A percentile compares a stretch with the other conserved stretches of the same genome.
Conservation (phyloP, 2,113 vertebrate species). For the Cepphus grylle region DNA sequence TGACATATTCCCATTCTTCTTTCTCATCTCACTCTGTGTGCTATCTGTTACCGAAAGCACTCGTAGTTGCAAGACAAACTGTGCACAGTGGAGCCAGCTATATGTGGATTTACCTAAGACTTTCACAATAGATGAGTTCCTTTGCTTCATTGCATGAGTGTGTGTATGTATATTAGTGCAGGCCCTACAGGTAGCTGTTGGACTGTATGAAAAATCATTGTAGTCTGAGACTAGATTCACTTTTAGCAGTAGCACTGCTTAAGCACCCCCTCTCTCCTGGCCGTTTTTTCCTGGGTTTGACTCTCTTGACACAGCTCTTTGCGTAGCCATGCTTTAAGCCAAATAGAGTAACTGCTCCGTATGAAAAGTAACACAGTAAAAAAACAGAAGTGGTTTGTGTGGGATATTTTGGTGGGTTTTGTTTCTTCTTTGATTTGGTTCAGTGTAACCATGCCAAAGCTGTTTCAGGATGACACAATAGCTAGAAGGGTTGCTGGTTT, state of each 20-base stretch:
- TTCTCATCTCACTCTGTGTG: background rate
- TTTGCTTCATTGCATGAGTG: background rate
- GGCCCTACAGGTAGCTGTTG: background rate
- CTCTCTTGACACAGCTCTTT: background rate
- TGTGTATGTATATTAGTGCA: rapidly evolving
- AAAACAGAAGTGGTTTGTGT: background rate
- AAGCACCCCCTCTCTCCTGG: background rate
- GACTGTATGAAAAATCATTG: rapidly evolving
- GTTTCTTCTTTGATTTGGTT: background rate
- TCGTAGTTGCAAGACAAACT: background rate
- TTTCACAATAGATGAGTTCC: background rate
- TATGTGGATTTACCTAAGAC: background rate
- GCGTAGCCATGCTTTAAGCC: background rate
- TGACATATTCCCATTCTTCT: background rate
- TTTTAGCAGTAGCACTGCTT: background rate
- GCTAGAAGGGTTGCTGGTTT: background rate
- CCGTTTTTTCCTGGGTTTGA: background rate
- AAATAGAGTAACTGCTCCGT: background rate
- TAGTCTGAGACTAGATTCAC: background rate
- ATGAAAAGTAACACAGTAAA: background rate
- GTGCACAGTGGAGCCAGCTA: background rate
- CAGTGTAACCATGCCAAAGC: background rate
- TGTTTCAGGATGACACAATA: background rate
- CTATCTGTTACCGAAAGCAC: background rate
- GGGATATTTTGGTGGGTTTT: background rate